Percentiles rank a stretch among this genome's conserved stretches.
phyloP scores from a whole-genome alignment of 2,113 vertebrate species.

The Lates calcarifer region DNA sequence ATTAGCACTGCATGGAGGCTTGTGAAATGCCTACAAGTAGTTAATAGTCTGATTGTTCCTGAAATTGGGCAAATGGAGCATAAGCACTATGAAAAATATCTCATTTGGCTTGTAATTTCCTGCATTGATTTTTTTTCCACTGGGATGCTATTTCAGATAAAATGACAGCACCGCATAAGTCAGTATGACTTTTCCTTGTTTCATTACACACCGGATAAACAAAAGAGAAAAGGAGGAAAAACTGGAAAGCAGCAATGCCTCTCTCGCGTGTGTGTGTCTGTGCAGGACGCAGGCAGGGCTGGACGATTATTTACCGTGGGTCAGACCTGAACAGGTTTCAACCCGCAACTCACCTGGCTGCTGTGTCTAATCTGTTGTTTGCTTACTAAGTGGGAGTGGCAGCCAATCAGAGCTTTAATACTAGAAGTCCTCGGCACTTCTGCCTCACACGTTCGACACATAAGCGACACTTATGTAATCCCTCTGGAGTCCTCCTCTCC shows the following conservation, averaged over 20 bases:
- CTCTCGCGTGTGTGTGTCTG: not conserved
- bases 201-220: slow-evolving; percentile 43
- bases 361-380: slow-evolving; percentile 61
- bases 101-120: slow-evolving; percentile 67
- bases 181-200: slow-evolving; percentile 43
- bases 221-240: slow-evolving; percentile 19
- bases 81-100: slow-evolving; percentile 66
- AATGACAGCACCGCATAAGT: slow-evolving; percentile 45
- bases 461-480: slow-evolving; percentile 30
- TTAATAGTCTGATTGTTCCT: slow-evolving; percentile 67
- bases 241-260: slow-evolving; percentile 10
- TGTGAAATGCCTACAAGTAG: slow-evolving; percentile 59
- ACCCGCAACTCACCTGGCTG: slow-evolving; percentile 62
- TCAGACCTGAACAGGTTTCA: slow-evolving; percentile 73
- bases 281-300: slow-evolving; percentile 6
- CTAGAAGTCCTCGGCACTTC: slow-evolving; percentile 27
- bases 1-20: slow-evolving; percentile 69
- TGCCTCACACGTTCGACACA: not conserved
- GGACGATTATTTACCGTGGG: slow-evolving; percentile 14
- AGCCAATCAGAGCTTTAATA: slow-evolving; percentile 59
- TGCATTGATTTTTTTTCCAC: slow-evolving; percentile 59
- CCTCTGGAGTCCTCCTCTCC: slow-evolving; percentile 18
- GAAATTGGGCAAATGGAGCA: slow-evolving; percentile 71
- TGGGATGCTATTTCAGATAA: slow-evolving; percentile 51
- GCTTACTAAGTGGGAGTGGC: slow-evolving; percentile 65